Conservation (phyloP, 2,797 vertebrate species). For the Sternarchorhynchus goeldii region DNA sequence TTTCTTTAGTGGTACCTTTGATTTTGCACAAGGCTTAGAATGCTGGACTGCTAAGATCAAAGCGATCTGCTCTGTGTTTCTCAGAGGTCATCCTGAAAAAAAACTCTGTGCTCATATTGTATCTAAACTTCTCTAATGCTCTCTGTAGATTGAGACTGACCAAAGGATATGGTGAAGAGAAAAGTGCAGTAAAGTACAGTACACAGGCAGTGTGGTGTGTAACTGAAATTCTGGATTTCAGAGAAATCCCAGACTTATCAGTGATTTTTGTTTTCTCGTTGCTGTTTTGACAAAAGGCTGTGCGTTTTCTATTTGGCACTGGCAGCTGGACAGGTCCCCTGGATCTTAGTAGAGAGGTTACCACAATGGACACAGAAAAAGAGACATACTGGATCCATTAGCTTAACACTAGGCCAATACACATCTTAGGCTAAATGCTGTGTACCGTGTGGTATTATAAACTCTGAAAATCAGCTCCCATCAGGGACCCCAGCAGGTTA, state of each 20-base stretch:
- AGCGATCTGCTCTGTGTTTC: too few relatives aligned
- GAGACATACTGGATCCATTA: conserved; percentile 61
- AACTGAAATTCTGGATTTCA: conserved; percentile 5
- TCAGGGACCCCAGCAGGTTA: background rate
- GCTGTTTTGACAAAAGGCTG: conserved; percentile 3
- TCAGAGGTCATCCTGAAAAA: too few relatives aligned
- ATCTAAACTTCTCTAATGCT: too few relatives aligned
- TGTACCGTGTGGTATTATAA: background rate
- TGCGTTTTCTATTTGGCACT: conserved; percentile 51
- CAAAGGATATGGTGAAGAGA: too few relatives aligned
- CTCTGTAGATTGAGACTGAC: too few relatives aligned
- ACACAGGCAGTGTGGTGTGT: background rate
- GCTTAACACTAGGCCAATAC: conserved; percentile 33
- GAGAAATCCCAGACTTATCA: conserved; percentile 13
- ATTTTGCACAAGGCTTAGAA: too few relatives aligned
- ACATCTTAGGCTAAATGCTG: too few relatives aligned
- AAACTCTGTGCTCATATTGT: too few relatives aligned
- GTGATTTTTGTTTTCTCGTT: background rate
- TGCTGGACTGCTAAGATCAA: too few relatives aligned
- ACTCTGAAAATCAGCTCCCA: background rate
- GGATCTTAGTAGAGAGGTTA: conserved; percentile 45
- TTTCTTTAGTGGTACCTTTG: too few relatives aligned
- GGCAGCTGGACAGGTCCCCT: conserved; percentile 40
- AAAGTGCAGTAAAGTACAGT: background rate
- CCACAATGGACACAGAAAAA: conserved; percentile 23